Percentiles rank a stretch among this genome's conserved stretches.
Evolutionary conservation across 64 coral and sea anemone species (phyloP).

Genomic region (Montipora sp.): DNA sequence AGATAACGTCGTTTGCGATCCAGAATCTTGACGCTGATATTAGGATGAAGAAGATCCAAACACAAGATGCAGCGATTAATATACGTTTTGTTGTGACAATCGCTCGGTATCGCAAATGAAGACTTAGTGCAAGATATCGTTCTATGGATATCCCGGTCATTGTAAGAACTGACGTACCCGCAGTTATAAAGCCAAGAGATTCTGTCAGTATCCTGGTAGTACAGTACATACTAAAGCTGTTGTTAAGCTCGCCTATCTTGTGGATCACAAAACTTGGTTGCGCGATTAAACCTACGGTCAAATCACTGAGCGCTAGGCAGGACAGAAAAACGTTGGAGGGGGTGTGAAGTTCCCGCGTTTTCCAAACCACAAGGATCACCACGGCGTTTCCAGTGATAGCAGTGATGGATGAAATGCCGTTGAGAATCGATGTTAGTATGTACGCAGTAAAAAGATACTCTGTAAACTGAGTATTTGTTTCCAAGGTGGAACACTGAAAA

Average conservation of each 20-base stretch:
- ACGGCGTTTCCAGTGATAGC: conserved; percentile 56
- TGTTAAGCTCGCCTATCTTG: conserved; percentile 49
- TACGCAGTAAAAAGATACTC: conserved; percentile 5
- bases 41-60: conserved; percentile 20
- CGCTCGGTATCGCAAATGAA: conserved; percentile 47
- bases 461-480: not conserved
- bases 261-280: conserved; percentile 69
- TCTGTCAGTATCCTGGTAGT: conserved; percentile 32
- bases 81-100: conserved; percentile 42
- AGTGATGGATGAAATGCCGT: conserved; percentile 39
- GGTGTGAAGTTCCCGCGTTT: conserved; percentile 36
- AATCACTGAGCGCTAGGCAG: conserved; percentile 62
- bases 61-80: not conserved
- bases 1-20: conserved; percentile 3
- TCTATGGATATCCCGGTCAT: conserved; percentile 47
- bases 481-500: not conserved
- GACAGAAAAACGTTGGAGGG: conserved; percentile 62
- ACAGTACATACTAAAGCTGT: conserved; percentile 39
- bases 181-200: conserved; percentile 23
- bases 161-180: conserved; percentile 17
- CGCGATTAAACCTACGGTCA: conserved; percentile 60
- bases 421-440: conserved; percentile 42
- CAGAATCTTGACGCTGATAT: conserved; percentile 28
- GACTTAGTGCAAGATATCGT: conserved; percentile 45
- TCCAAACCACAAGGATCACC: conserved; percentile 62